These are phyloP conservation scores for Castor canadensis DNA, from an alignment of 2,113 vertebrate species.

Conservation along the genomic window DNA sequence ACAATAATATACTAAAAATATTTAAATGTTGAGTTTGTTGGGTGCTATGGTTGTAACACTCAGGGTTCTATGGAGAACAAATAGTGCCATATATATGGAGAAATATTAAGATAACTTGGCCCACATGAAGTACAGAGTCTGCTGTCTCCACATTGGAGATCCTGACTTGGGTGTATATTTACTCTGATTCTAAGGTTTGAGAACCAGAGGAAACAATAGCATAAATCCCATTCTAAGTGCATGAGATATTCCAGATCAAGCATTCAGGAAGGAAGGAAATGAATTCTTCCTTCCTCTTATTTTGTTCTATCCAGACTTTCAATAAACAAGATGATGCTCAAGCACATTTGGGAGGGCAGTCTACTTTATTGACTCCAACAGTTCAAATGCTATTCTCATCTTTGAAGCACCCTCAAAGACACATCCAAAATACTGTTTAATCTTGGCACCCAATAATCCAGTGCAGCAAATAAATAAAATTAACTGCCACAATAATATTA, in stretches of 20 bases:
- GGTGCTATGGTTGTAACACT: background rate
- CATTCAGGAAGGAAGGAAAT: background rate
- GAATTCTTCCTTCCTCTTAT: background rate
- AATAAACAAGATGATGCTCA: background rate
- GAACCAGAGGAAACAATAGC: accelerated
- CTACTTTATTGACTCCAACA: too few species aligned
- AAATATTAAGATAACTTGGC: background rate
- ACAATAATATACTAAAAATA: background rate
- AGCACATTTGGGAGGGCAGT: background rate
- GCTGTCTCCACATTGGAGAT: background rate
- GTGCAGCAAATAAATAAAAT: background rate
- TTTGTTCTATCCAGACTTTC: background rate
- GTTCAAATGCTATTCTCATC: background rate
- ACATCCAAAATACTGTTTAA: background rate
- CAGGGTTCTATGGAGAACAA: background rate
- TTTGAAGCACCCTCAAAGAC: background rate
- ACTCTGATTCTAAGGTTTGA: background rate
- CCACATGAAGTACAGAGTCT: background rate
- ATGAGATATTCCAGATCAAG: accelerated
- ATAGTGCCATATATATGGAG: too few species aligned
- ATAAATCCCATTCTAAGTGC: background rate
- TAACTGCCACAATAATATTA: background rate
- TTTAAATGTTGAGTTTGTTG: background rate
- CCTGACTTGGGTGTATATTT: too few species aligned
- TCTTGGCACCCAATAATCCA: background rate